phyloP scores from a whole-genome alignment of 2,113 vertebrate genomes.

The Todiramphus chloris region DNA sequence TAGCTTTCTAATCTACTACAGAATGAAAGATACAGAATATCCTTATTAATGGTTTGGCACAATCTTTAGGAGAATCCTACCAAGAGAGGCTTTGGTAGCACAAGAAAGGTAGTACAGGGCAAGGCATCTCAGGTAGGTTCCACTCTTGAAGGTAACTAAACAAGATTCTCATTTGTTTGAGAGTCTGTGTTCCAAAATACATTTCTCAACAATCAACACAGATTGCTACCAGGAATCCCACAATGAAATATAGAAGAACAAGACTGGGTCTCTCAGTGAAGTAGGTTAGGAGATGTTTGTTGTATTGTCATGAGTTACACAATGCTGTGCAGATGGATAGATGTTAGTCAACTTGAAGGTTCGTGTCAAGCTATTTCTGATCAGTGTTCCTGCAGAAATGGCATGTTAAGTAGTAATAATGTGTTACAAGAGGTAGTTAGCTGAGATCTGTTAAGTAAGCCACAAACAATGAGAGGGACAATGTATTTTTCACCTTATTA shows the following conservation, averaged over 20 bases:
- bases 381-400: not conserved
- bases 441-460: not conserved
- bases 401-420: not conserved
- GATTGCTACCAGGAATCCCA: not conserved
- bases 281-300: not conserved
- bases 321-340: not conserved
- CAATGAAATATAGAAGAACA: not conserved
- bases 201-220: not conserved
- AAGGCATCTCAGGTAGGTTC: not conserved
- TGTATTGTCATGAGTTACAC: not conserved
- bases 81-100: not conserved
- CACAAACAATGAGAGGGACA: not conserved
- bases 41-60: not conserved
- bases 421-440: not conserved
- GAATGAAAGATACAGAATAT: not conserved
- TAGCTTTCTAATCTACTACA: not conserved
- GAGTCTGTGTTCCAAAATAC: not conserved
- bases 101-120: not conserved
- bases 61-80: not conserved
- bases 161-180: not conserved
- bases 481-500: not conserved
- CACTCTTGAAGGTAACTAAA: not conserved
- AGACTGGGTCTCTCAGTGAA: not conserved
- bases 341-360: not conserved
- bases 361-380: not conserved